phyloP scores from a whole-genome alignment of 2,797 vertebrate genomes.

The Artibeus jamaicensis region DNA sequence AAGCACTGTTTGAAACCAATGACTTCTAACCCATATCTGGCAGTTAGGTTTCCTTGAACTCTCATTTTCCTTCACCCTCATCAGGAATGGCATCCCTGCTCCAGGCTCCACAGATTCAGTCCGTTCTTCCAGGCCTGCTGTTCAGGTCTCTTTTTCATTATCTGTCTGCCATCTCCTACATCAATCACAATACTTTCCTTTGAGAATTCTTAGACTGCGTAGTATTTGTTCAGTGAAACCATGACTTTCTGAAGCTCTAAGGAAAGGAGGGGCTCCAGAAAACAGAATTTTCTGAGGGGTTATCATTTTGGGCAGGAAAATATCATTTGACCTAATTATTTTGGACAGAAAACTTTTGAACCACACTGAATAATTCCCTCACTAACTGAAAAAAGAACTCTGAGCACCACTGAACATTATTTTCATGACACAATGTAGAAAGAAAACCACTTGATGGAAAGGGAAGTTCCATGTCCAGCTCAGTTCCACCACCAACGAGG shows the following conservation, averaged over 20 bases:
- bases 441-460: neutral
- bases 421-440: neutral
- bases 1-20: slow-evolving; percentile 19
- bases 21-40: neutral
- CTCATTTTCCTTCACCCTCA: neutral
- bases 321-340: slow-evolving; percentile 7
- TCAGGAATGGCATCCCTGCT: neutral
- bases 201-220: neutral
- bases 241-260: neutral
- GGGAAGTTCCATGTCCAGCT: neutral
- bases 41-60: neutral
- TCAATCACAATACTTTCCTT: neutral
- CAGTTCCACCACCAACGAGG: neutral
- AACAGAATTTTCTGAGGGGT: neutral
- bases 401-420: neutral
- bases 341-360: neutral
- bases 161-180: neutral
- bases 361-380: neutral
- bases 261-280: neutral
- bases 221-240: neutral
- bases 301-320: neutral
- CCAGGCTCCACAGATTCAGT: neutral
- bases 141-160: neutral
- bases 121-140: neutral
- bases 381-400: neutral